Conservation (phyloP, 2,797 vertebrate species). For the Danio tinwini region DNA sequence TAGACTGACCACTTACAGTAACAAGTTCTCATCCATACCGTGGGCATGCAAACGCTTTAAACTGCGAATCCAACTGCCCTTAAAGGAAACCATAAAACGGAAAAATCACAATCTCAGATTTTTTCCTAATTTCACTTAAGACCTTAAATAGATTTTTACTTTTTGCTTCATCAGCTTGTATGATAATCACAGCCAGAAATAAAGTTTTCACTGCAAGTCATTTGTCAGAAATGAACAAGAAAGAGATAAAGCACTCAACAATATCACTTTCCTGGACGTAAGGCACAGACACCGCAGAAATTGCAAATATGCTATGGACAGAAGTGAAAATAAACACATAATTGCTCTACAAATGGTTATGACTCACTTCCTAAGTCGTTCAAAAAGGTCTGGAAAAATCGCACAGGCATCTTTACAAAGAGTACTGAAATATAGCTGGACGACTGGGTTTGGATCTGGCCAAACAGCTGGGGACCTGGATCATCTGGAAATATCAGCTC, state of each 20-base stretch:
- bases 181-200: constrained; percentile 46
- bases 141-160: constrained; percentile 48
- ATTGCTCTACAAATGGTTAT: constrained; percentile 59
- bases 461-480: constrained; percentile 78
- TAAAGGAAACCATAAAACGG: constrained; percentile 5
- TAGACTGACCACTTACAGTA: constrained; percentile 33
- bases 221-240: constrained; percentile 53
- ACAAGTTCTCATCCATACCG: background rate
- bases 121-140: constrained; percentile 45
- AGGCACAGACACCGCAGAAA: constrained; percentile 52
- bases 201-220: constrained; percentile 19
- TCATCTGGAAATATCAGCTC: constrained; percentile 76
- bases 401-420: constrained; percentile 62
- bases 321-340: constrained; percentile 65
- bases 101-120: constrained; percentile 13
- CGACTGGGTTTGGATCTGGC: constrained; percentile 55
- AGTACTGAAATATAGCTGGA: constrained; percentile 58
- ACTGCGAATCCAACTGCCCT: background rate
- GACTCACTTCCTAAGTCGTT: constrained; percentile 59
- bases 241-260: constrained; percentile 45
- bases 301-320: constrained; percentile 51
- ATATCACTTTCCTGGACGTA: constrained; percentile 50
- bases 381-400: constrained; percentile 60
- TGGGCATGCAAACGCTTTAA: background rate
- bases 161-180: constrained; percentile 46